Base-by-base conservation (phyloP, 2,113 vertebrate genomes). In the Silurus meridionalis region DNA sequence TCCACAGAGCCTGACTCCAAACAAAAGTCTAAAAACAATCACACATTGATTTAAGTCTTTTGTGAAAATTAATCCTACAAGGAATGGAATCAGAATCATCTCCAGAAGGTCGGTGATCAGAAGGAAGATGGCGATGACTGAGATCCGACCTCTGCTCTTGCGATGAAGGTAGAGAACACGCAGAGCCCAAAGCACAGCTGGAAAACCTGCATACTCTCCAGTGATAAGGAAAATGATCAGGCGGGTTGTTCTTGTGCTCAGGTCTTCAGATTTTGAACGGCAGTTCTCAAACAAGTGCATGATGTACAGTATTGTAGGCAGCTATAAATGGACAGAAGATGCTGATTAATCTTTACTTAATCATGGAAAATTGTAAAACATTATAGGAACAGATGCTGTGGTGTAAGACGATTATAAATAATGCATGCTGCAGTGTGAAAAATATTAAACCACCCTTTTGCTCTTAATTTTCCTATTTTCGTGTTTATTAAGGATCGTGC, bases 31-130 rank as follows among this genome's bases (percentile, higher is more conserved):
- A 4, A n/a, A 48, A 72, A 72, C 19, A 3, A 21, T 6, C 3
- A 1, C 37, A 48, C 69, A 72, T 17, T 2, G 6, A 19, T 72
- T 48, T 8, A 15, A 8, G 2, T 72, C 37, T 48, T 19, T 28
- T 28, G 14, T 6, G 21, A 83, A 23, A 1, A 48, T 67, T 52
- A 67, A 83, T 9, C 17, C 9, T 7, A 78, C 23, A n/a, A 78
- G 5, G 13, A 78, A 13, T 15, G 52, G 11, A 78, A 2, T 55
- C 74, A 78, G 52, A 57, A 74, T 28, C n/a, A 83, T 8, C 28
- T 83, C 15, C 64, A 74, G 28, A 28, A 83, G 67, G 55, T 83
- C 67, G 48, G 53, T 17, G 14, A 83, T 0, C 6, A 83, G 82
- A 19, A 83, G 82, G 52, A 74, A 7, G 3, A 48, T 6, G 23